A percentile compares a stretch with the other conserved stretches of the same genome.
These are phyloP conservation scores for Trematomus bernacchii DNA, from an alignment of 2,797 vertebrate genomes.

Conservation along the genomic window DNA sequence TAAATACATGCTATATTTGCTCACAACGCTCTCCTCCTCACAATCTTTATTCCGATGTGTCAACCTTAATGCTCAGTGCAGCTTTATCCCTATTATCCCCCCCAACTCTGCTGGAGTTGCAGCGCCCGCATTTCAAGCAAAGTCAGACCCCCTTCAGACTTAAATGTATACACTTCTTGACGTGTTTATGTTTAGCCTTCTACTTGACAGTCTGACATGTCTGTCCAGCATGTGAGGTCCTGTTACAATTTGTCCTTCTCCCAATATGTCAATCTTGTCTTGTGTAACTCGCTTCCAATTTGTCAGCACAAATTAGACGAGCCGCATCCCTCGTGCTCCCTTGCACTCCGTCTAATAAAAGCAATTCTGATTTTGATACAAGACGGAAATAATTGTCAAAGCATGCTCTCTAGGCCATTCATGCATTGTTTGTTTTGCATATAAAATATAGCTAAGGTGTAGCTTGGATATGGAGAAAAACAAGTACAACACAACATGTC, in stretches of 20 bases:
- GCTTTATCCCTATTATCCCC: constrained; percentile 20
- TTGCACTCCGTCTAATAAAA: constrained; percentile 6
- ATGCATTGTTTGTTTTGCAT: constrained; percentile 9
- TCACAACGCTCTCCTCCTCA: constrained; percentile 21
- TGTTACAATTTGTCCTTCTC: constrained; percentile 17
- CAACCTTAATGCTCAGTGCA: constrained; percentile 33
- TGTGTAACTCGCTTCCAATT: constrained; percentile 39
- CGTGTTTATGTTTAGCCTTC: constrained; percentile 37
- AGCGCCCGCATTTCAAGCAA: constrained; percentile 41
- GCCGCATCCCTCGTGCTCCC: constrained; percentile 22
- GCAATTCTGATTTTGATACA: constrained; percentile 21
- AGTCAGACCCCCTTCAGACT: not conserved
- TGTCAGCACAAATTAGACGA: constrained; percentile 39
- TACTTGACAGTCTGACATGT: constrained; percentile 22
- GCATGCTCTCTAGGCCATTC: constrained; percentile 9
- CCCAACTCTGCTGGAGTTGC: constrained; percentile 39
- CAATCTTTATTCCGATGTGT: constrained; percentile 37
- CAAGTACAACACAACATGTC: not conserved
- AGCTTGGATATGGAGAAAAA: constrained; percentile 1
- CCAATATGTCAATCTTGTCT: constrained; percentile 39
- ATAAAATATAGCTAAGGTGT: constrained; percentile 1
- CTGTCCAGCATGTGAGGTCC: constrained; percentile 17
- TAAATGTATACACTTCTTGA: constrained; percentile 6
- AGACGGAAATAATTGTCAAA: constrained; percentile 15
- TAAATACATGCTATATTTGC: constrained; percentile 15